Evolutionary conservation across 1,140 invertebrate species (phyloP), one percentile per base, ranked within the genome.

Genomic region (Dendrolimus kikuchii): DNA sequence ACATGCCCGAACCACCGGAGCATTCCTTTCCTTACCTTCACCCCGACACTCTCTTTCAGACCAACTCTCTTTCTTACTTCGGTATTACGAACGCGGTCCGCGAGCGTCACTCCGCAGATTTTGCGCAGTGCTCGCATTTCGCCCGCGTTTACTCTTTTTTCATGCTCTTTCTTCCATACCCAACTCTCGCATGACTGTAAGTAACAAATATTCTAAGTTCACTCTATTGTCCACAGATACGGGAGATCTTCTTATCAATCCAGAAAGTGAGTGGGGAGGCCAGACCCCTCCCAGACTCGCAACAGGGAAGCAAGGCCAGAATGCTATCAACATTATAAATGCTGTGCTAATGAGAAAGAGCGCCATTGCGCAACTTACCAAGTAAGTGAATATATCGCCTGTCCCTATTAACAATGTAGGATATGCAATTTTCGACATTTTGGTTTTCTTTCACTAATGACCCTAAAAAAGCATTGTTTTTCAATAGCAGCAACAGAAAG

Each of bases 271-370:
- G 10, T 88, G 83, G 70, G 71, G 66, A 7, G 67, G 68, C 38
- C 81, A 81, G 59, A 60, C 64, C 4, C 64, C 23, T 64, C 71
- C 2, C 64, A 72, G 5, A 64, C 64, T 1, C 62, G 66, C 0
- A 49, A 59, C 7, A 23, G 75, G 77, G 23, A 81, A 75, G 55
- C 69, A 71, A 9, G 66, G 84, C 0, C 81, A 83, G 52, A 91
- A 90, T 62, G 90, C 92, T 53, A 91, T 93, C 65, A 92, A 92
- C 81, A 93, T 92, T 63, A 90, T 94, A 70, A 93, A 94, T 77
- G 91, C 90, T 74, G 93, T 94, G 51, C 87, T 93, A 51, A 89
- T 93, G 74, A 89, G 92, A 71, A 95, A 95, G 87, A 92, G 92
- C 56, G 92, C 93, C 48, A 88, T 94, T 7, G 84, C 83, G 6